Base-by-base conservation (phyloP, 2,888 invertebrate genomes). In the Meliscaeva auricollis region DNA sequence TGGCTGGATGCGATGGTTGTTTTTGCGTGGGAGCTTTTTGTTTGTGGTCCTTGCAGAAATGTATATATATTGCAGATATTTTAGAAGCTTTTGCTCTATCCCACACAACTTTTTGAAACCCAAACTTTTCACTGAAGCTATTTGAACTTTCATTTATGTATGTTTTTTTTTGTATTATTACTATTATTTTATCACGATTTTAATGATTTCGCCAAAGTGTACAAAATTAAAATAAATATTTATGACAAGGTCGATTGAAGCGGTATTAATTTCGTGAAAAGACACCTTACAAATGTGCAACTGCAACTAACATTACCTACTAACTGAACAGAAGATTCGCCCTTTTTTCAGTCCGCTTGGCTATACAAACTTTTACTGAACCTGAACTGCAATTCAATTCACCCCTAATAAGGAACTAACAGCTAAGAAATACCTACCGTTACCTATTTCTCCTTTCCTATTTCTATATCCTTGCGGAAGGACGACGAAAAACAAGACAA, bases 371-470 rank as follows among this genome's bases (percentile, higher is more conserved):
- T 32, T n/a, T 26, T 52, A n/a, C n/a, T 17, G 11, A 54, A n/a
- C n/a, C 54, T 48, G 41, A 66, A 73, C 35, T 84, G 84, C 75
- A 79, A 66, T 69, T 54, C 66, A 68, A 62, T 54, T 72, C 35
- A 79, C 79, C 79, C 79, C 79, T 84, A 72, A 72, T 52, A 66
- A 74, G 60, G 15, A 74, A 72, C 66, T 66, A 54, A 66, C 74
- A 64, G 32, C 54, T 35, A 72, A 48, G 70, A 15, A 48, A 50
- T 30, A 30, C 52, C 64, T 66, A 50, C 52, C 15, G 20, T 17
- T 38, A 69, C 60, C 58, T 54, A 50, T 68, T 77, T 44, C 15
- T 54, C 22, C 46, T 46, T 66, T 56, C 52, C 48, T 62, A 64
- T 41, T 22, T 62, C 62, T 44, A 13, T 69, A 66, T 76, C 75